phyloP scores from a whole-genome alignment of 2,797 vertebrate genomes.

The Hoplostethus mediterraneus region DNA sequence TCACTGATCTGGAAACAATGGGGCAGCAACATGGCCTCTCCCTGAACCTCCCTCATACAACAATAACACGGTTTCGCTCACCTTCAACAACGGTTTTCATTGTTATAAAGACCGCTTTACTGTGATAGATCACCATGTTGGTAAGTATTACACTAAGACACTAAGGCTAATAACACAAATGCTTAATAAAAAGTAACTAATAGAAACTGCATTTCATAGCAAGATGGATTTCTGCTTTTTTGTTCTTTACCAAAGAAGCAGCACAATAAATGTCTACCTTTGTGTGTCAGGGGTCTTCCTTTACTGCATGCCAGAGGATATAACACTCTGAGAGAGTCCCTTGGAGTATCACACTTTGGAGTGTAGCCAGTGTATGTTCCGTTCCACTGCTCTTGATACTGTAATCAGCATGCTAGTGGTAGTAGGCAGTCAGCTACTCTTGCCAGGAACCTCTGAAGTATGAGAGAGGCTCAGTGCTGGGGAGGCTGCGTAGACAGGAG shows the following conservation, averaged over 20 bases:
- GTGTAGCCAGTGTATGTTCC: slow-evolving; percentile 69
- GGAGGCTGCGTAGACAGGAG: slow-evolving; percentile 41
- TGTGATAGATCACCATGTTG: slow-evolving; percentile 7
- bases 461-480: slow-evolving; percentile 43
- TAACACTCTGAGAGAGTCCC: slow-evolving; percentile 65
- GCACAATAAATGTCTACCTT: slow-evolving; percentile 32
- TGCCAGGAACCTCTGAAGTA: slow-evolving; percentile 41
- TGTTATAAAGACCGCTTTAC: slow-evolving; percentile 29
- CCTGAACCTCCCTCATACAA: slow-evolving; percentile 64
- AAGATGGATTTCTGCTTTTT: slow-evolving; percentile 2
- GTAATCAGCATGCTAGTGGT: slow-evolving; percentile 75
- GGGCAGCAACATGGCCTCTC: slow-evolving; percentile 73
- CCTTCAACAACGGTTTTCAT: slow-evolving; percentile 40
- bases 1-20: slow-evolving; percentile 78
- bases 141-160: neutral
- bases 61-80: slow-evolving; percentile 44
- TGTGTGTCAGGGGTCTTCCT: slow-evolving; percentile 44
- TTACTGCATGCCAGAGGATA: slow-evolving; percentile 50
- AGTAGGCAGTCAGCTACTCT: slow-evolving; percentile 47
- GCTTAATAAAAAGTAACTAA: neutral
- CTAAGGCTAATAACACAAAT: neutral
- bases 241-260: slow-evolving; percentile 38
- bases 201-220: slow-evolving; percentile 1
- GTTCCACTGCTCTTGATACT: slow-evolving; percentile 72
- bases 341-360: slow-evolving; percentile 62